Conservation (phyloP, 92 coral and sea anemone genomes). For the Plumapathes pennacea region DNA sequence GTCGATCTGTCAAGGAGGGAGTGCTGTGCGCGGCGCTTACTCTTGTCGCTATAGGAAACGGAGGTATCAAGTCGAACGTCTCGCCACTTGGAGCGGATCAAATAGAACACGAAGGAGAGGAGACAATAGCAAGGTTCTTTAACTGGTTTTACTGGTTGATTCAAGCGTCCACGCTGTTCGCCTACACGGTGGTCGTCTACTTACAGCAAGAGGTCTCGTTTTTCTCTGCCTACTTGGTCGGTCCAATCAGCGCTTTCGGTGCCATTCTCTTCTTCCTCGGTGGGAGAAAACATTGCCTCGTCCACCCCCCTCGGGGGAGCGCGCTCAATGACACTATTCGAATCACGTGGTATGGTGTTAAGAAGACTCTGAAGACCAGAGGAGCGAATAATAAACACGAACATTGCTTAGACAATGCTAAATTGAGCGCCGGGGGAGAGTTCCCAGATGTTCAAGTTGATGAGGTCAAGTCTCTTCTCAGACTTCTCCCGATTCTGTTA, state of each 20-base stretch:
- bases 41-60: conserved; percentile 66
- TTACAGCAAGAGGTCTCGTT: conserved; percentile 66
- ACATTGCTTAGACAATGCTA: conserved; percentile 70
- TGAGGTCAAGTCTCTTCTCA: conserved; percentile 55
- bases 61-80: conserved; percentile 76
- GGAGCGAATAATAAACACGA: not conserved
- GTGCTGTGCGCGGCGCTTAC: conserved; percentile 42
- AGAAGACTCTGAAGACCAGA: conserved; percentile 1
- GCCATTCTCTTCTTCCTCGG: conserved; percentile 44
- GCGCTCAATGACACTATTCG: conserved; percentile 33
- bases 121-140: conserved; percentile 49
- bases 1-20: conserved; percentile 10
- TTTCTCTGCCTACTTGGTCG: conserved; percentile 65
- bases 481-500: conserved; percentile 64
- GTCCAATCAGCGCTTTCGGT: conserved; percentile 21
- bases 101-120: conserved; percentile 20
- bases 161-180: conserved; percentile 51
- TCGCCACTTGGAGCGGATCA: conserved; percentile 85
- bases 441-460: conserved; percentile 60
- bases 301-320: conserved; percentile 57
- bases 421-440: conserved; percentile 29
- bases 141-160: conserved; percentile 76
- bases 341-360: conserved; percentile 41
- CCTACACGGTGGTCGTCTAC: conserved; percentile 63
- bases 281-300: conserved; percentile 37